Evolutionary conservation across 2,888 invertebrate genomes (phyloP).

Genomic region (Protophormia terraenovae): DNA sequence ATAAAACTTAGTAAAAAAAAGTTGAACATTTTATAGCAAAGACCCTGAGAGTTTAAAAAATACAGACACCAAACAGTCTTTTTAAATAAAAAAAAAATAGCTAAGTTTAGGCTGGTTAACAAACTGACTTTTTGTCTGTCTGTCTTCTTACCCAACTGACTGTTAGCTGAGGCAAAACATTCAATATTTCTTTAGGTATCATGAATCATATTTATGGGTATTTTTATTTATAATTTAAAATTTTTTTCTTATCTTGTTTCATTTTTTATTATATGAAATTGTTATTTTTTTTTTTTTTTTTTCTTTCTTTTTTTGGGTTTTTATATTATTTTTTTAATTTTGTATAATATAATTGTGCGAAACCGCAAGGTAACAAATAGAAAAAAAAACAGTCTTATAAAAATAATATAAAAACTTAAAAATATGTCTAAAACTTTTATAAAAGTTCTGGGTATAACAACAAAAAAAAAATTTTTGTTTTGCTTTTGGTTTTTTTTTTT

Average conservation of each 20-base stretch:
- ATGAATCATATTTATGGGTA: conserved; percentile 53
- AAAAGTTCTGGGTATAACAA: background rate
- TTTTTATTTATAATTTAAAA: conserved; percentile 42
- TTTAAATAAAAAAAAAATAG: background rate
- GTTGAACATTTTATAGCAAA: background rate
- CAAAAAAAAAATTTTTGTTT: background rate
- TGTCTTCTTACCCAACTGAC: background rate
- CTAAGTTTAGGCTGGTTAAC: background rate
- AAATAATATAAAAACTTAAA: background rate
- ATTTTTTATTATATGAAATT: conserved; percentile 35
- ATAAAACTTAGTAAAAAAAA: conserved; percentile 4
- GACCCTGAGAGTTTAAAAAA: conserved; percentile 4
- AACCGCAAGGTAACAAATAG: conserved; percentile 44
- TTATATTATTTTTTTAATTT: conserved; percentile 27
- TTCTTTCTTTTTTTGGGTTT: conserved; percentile 10
- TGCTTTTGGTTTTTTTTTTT: background rate
- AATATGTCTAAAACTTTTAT: background rate
- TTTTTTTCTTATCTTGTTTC: conserved; percentile 52
- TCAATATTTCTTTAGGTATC: conserved; percentile 6
- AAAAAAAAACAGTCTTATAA: background rate
- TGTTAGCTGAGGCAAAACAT: background rate
- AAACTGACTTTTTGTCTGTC: background rate
- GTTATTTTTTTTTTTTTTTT: conserved; percentile 10
- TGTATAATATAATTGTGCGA: conserved; percentile 37
- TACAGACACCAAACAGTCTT: background rate